Conservation (phyloP, 2,113 vertebrate species). For the Apteryx owenii region DNA sequence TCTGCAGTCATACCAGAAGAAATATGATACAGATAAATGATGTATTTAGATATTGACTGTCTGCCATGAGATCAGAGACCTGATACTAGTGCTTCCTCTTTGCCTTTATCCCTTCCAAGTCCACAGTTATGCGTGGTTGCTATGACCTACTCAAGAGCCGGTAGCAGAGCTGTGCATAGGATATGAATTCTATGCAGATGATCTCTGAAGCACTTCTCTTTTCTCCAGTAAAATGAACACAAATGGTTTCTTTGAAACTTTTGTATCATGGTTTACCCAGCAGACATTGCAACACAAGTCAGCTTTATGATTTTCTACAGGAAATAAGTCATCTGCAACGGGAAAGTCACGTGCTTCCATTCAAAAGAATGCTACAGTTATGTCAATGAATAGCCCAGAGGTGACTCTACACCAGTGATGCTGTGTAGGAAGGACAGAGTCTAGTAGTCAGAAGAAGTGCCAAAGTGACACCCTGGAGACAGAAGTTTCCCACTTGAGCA, state of each 20-base stretch:
- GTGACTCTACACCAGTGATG: not conserved
- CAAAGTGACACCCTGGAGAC: not conserved
- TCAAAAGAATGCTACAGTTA: not conserved
- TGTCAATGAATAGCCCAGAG: rapidly evolving
- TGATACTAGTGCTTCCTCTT: not conserved
- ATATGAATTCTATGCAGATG: not conserved
- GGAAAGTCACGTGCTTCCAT: not conserved
- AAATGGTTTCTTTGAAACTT: not conserved
- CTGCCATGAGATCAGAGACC: not conserved
- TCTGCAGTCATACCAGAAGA: not conserved
- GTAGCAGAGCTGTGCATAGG: rapidly evolving
- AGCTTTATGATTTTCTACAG: not conserved
- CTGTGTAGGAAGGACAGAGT: not conserved
- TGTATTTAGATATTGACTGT: not conserved
- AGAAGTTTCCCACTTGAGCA: not conserved
- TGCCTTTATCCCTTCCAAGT: not conserved
- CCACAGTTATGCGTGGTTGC: not conserved
- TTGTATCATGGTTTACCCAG: not conserved
- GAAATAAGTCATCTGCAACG: not conserved
- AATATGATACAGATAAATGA: not conserved
- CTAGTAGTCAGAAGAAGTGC: not conserved
- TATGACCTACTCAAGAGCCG: rapidly evolving
- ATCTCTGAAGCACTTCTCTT: rapidly evolving
- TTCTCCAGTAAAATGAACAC: not conserved
- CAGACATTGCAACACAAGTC: not conserved